These are phyloP conservation scores for Oncorhynchus nerka DNA, from an alignment of 2,113 vertebrate species.

Conservation along the genomic window DNA sequence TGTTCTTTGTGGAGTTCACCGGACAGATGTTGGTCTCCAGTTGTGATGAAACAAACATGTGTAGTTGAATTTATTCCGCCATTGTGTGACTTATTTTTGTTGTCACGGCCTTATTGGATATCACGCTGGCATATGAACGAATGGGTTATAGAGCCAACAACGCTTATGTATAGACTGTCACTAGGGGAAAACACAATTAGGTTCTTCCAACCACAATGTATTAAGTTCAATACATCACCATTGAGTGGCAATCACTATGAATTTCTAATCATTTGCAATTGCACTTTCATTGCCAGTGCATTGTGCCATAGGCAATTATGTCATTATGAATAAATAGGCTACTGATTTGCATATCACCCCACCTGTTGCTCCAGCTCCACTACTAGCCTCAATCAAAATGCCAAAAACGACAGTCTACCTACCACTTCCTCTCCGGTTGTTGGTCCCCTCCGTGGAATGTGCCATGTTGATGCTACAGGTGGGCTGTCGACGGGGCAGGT, in stretches of 20 bases:
- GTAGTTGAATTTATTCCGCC: no score
- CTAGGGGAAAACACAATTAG: not conserved
- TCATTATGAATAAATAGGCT: not conserved
- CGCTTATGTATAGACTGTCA: no score
- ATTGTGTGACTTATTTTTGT: no score
- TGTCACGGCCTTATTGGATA: no score
- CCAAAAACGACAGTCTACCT: constrained; percentile 2
- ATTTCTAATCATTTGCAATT: no score
- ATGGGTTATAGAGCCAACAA: no score
- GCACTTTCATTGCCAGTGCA: no score
- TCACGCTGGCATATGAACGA: no score
- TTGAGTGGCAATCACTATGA: not conserved
- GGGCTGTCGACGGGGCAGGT: constrained; percentile 22
- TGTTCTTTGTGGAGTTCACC: no score
- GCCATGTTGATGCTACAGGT: constrained; percentile 71
- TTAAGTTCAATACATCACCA: not conserved
- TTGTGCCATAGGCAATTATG: not conserved
- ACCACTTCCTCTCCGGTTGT: constrained; percentile 47
- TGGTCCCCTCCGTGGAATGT: constrained; percentile 38
- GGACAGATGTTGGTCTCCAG: no score
- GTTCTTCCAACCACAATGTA: not conserved
- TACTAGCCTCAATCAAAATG: not conserved
- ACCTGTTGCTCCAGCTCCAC: not conserved
- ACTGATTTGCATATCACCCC: not conserved
- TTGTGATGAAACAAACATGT: no score